Conservation (phyloP, 2,797 vertebrate species). For the Pristis pectinata region DNA sequence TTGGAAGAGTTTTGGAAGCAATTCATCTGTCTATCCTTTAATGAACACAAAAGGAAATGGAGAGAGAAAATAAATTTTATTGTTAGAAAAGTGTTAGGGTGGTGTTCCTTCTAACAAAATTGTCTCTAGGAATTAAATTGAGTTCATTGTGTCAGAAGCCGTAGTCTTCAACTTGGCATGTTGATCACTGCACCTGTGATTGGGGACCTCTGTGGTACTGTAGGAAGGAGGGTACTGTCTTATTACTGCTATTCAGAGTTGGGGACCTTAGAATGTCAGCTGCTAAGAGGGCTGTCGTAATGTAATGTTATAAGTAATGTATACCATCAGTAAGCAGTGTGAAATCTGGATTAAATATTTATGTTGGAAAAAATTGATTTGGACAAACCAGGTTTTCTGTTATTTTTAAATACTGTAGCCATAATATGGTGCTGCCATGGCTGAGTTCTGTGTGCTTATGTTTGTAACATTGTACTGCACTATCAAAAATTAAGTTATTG, state of each 20-base stretch:
- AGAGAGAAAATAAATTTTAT: too few species aligned
- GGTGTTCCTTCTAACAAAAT: neutral
- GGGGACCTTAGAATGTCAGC: neutral
- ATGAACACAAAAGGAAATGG: too few species aligned
- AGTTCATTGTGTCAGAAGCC: neutral
- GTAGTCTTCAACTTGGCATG: neutral
- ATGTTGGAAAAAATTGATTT: neutral
- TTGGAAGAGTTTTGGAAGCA: neutral
- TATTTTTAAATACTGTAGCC: neutral
- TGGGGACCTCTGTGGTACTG: neutral
- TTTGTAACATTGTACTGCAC: neutral
- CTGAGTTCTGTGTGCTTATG: neutral
- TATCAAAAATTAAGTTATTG: neutral
- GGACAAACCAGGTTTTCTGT: neutral
- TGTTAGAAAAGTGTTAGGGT: neutral
- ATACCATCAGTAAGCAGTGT: neutral
- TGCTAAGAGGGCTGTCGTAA: neutral
- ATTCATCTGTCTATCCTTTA: too few species aligned
- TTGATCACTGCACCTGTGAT: neutral
- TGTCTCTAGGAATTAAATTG: neutral
- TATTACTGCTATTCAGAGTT: neutral
- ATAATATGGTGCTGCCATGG: neutral
- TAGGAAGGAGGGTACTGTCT: neutral
- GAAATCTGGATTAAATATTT: neutral
- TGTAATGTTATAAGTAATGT: neutral